phyloP scores from a whole-genome alignment of 2,888 invertebrate species.

The Stictocephala bisonia region DNA sequence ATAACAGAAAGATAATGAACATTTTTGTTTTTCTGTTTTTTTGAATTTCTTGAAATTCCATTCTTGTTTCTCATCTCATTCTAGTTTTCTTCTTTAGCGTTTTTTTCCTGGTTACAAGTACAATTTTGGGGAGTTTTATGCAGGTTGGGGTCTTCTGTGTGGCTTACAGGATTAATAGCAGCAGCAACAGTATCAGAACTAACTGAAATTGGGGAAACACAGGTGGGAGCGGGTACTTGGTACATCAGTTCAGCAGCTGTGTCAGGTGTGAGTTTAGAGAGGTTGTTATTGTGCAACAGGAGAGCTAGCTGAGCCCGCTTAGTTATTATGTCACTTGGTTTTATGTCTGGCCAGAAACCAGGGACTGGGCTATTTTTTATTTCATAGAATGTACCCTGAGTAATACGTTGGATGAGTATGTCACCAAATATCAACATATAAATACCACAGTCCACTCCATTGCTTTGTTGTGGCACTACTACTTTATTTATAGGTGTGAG shows the following conservation, averaged over 20 bases:
- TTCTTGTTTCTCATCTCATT: too few relatives aligned
- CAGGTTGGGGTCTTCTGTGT: too few relatives aligned
- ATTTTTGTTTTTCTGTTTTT: too few relatives aligned
- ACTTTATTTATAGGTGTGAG: background rate
- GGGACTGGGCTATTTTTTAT: background rate
- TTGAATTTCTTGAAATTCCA: too few relatives aligned
- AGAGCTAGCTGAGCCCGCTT: slow-evolving; percentile 10
- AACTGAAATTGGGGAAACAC: background rate
- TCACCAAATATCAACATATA: slow-evolving; percentile 4
- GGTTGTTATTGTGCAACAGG: background rate
- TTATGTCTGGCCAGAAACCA: slow-evolving; percentile 2
- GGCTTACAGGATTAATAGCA: too few relatives aligned
- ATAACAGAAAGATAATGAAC: too few relatives aligned
- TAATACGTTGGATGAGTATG: slow-evolving; percentile 5
- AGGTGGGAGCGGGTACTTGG: background rate
- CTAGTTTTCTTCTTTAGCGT: too few relatives aligned
- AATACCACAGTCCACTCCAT: background rate
- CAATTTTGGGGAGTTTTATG: too few relatives aligned
- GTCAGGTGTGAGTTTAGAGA: background rate
- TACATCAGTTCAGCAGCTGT: slow-evolving; percentile 1
- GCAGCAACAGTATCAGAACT: too few relatives aligned
- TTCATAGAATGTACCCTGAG: background rate
- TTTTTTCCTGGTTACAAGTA: too few relatives aligned
- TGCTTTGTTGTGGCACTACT: background rate
- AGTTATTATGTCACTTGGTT: background rate